These are phyloP conservation scores for Galaxea fascicularis DNA, from an alignment of 92 coral and sea anemone genomes.

Conservation along the genomic window DNA sequence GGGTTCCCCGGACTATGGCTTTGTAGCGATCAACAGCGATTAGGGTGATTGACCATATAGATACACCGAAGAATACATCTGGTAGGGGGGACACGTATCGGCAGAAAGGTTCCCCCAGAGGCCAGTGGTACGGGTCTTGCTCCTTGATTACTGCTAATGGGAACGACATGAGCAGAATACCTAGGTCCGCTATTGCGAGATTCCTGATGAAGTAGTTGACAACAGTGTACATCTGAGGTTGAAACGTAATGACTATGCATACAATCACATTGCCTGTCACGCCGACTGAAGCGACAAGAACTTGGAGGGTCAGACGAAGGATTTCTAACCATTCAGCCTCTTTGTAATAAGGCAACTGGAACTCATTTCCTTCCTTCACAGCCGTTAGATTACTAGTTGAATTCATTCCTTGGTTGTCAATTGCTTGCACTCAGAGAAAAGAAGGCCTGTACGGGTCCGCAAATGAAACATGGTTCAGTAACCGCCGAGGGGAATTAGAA, in stretches of 20 bases:
- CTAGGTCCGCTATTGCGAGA: slow-evolving; percentile 81
- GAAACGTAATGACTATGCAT: slow-evolving; percentile 64
- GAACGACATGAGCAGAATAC: slow-evolving; percentile 70
- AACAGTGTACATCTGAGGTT: slow-evolving; percentile 66
- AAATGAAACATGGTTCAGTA: no score
- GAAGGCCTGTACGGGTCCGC: no score
- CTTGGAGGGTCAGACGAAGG: slow-evolving; percentile 54
- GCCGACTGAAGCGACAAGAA: slow-evolving; percentile 65
- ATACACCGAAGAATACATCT: slow-evolving; percentile 61
- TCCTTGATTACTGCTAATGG: slow-evolving; percentile 79
- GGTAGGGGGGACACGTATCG: slow-evolving; percentile 58
- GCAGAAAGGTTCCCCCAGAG: slow-evolving; percentile 75
- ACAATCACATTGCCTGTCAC: slow-evolving; percentile 76
- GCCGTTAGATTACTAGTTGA: neutral
- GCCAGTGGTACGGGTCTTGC: slow-evolving; percentile 67
- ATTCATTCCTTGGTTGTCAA: neutral
- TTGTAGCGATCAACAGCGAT: slow-evolving; percentile 82
- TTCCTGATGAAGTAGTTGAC: slow-evolving; percentile 73
- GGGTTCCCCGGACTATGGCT: slow-evolving; percentile 63
- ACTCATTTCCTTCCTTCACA: neutral
- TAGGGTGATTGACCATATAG: slow-evolving; percentile 82
- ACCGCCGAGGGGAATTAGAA: no score
- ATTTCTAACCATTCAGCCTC: slow-evolving; percentile 64
- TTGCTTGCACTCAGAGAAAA: no score
- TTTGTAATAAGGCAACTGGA: slow-evolving; percentile 18